Conservation (phyloP, 2,888 invertebrate genomes). For the Chrysomela aeneicollis region DNA sequence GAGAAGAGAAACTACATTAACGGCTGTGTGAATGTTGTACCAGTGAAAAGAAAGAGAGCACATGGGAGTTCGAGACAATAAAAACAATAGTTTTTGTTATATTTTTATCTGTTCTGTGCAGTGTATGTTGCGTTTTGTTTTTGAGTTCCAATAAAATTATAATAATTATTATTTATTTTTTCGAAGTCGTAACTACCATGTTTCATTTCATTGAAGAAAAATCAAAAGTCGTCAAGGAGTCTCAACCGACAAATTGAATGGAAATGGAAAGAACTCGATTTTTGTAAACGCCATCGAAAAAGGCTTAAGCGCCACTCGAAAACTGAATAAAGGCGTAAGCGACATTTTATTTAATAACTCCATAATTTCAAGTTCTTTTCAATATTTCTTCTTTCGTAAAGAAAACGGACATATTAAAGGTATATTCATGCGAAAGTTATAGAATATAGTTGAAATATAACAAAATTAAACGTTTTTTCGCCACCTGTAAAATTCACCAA, state of each 20-base stretch:
- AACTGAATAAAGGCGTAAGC: conserved; percentile 5
- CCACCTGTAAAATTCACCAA: conserved; percentile 9
- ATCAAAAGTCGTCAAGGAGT: conserved; percentile 11
- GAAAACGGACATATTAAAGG: not conserved
- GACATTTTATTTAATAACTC: conserved; percentile 16
- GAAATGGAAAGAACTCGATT: conserved; percentile 3
- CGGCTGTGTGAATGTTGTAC: too few relatives aligned
- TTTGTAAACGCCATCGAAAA: conserved; percentile 13
- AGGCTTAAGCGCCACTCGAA: conserved; percentile 5
- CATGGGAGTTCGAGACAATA: conserved; percentile 8
- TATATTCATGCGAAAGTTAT: conserved; percentile 9
- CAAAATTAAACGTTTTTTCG: conserved; percentile 9
- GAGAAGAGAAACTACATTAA: too few relatives aligned
- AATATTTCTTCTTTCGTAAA: conserved; percentile 2
- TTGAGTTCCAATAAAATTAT: not conserved
- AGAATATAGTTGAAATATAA: conserved; percentile 1
- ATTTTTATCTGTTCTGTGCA: conserved; percentile 1
- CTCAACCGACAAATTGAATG: not conserved
- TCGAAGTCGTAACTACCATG: conserved; percentile 6
- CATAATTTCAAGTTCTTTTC: not conserved
- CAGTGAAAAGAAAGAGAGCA: too few relatives aligned
- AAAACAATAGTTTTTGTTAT: not conserved
- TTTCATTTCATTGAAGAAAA: conserved; percentile 2
- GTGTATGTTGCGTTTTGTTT: conserved; percentile 6
- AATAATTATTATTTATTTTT: conserved; percentile 6